phyloP scores from a whole-genome alignment of 1,140 invertebrate genomes.

The Oncopeltus fasciatus region DNA sequence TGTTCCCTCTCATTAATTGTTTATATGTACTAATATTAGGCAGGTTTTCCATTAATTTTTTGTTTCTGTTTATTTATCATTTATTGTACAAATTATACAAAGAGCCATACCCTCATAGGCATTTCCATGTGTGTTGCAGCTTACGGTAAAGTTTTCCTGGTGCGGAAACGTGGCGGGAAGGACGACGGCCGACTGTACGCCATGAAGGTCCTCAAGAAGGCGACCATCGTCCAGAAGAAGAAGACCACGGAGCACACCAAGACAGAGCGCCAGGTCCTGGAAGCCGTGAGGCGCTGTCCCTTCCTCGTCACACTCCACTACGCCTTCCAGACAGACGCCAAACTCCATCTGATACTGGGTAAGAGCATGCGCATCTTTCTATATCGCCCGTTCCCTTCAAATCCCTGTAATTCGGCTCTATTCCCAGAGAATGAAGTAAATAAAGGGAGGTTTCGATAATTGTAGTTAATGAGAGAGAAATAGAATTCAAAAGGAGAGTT shows the following conservation, averaged over 20 bases:
- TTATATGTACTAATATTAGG: no score
- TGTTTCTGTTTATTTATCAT: no score
- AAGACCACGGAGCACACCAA: conserved; percentile 88
- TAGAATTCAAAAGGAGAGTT: no score
- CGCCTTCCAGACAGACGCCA: conserved; percentile 85
- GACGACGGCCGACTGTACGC: conserved; percentile 77
- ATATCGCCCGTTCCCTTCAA: no score
- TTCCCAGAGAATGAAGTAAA: no score
- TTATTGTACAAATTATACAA: no score
- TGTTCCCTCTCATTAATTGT: no score
- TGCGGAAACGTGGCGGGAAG: conserved; percentile 61
- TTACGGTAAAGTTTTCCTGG: conserved; percentile 87
- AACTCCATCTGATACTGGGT: conserved; percentile 85
- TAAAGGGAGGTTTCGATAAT: no score
- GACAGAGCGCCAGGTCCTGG: conserved; percentile 76
- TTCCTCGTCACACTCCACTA: conserved; percentile 87
- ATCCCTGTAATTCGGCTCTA: no score
- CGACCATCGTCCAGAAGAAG: conserved; percentile 76
- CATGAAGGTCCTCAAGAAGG: conserved; percentile 88
- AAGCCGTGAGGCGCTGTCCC: conserved; percentile 73
- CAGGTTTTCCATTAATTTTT: no score
- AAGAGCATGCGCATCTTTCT: conserved; percentile 33
- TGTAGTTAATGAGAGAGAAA: no score
- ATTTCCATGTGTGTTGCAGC: conserved; percentile 61
- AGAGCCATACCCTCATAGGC: no score